Base-by-base conservation (phyloP, 2,797 vertebrate species). In the Sebastes minor region DNA sequence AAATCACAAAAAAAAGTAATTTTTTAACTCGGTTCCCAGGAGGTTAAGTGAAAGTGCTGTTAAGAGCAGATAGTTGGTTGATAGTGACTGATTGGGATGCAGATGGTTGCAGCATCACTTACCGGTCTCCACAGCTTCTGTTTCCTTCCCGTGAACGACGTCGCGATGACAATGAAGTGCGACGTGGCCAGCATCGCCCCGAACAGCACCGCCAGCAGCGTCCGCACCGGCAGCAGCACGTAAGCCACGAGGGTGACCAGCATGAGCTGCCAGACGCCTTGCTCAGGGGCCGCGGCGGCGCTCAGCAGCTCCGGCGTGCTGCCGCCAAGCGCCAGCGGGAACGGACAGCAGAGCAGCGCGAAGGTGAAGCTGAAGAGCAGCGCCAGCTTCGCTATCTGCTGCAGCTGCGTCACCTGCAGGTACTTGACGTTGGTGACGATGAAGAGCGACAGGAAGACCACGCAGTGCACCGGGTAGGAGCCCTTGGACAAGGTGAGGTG, bases 351-450 rank as follows among this genome's bases (percentile, higher is more conserved):
- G 81, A 99, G 97, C 88, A 99, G 96, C 82, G 98, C 97, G 82
- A 99, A 99, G 91, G 97, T 99, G 94, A 99, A 98, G 94, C 98
- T 97, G 95, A 99, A 97, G 20, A 99, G 96, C 94, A 99, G 93
- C 11, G 97, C 97, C 82, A 99, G 97, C 89, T 97, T 97, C 57
- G 97, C 97, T 72, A 99, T 98, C 88, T 99, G 98, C 95, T 97
- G 98, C 91, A 99, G 97, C 95, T 98, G 98, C 82, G 97, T 97
- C 91, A 96, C 98, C 94, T 97, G 98, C 91, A 99, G 95, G 91
- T 99, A 98, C 72, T 99, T 99, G 89, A 99, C 98, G 90, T 99
- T 98, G 93, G 98, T 98, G 92, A 98, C 97, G 89, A 98, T 98
- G 71, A 99, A 98, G 64, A 99, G 97, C 79, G 98, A 98, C 83